phyloP scores from a whole-genome alignment of 2,797 vertebrate species.

The Aulostomus chinensis region DNA sequence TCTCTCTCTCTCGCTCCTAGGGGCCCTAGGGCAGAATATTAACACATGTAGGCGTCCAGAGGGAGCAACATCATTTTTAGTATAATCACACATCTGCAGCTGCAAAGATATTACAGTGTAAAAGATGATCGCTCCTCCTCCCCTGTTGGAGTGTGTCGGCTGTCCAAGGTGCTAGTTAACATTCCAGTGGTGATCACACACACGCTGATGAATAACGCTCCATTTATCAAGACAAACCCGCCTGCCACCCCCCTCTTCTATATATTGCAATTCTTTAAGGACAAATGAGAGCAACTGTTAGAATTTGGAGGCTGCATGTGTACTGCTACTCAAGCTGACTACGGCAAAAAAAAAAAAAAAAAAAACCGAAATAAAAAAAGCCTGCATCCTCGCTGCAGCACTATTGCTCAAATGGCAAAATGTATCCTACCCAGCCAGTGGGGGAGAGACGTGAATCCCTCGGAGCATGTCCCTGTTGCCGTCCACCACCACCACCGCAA shows the following conservation, averaged over 20 bases:
- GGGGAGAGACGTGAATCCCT: conserved; percentile 39
- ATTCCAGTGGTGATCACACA: conserved; percentile 78
- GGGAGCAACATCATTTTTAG: conserved; percentile 41
- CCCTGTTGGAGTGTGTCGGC: conserved; percentile 45
- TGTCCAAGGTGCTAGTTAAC: conserved; percentile 80
- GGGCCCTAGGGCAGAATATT: conserved; percentile 68
- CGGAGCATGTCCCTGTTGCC: conserved; percentile 47
- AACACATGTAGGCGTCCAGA: conserved; percentile 42
- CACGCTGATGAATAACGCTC: conserved; percentile 75
- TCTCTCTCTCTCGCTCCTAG: conserved; percentile 12
- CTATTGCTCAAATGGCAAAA: conserved; percentile 34
- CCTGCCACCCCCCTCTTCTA: conserved; percentile 45
- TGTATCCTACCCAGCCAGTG: conserved; percentile 35
- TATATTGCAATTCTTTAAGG: too few relatives aligned
- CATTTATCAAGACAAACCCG: conserved; percentile 73
- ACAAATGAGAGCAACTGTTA: too few relatives aligned
- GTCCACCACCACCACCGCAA: conserved; percentile 67
- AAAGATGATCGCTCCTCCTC: conserved; percentile 37
- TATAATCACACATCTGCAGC: conserved; percentile 17
- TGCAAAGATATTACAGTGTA: background rate
- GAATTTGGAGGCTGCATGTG: conserved; percentile 1
- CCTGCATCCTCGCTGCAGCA: conserved; percentile 65
- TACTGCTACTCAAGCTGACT: conserved; percentile 55
- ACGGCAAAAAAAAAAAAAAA: conserved; percentile 50
- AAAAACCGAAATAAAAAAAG: conserved; percentile 32